phyloP scores from a whole-genome alignment of 2,113 vertebrate species.

The Pachypanchax playfairii region DNA sequence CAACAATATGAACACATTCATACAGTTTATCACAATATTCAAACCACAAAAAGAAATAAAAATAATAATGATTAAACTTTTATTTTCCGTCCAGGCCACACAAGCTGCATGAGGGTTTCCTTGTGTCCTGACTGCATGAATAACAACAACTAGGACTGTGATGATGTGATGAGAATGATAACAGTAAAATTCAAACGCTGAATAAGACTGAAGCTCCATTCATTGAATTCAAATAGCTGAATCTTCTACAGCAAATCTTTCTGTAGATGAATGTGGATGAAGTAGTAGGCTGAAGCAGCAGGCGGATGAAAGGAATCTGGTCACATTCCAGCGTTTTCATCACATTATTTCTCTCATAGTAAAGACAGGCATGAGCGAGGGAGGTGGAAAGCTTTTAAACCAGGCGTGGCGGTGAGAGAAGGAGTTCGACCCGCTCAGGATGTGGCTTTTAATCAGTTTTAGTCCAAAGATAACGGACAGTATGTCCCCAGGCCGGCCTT shows the following conservation, averaged over 20 bases:
- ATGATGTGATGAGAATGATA: conserved; percentile 44
- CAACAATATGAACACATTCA: conserved; percentile 41
- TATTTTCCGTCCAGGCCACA: background rate
- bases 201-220: conserved; percentile 53
- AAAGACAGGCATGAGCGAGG: conserved; percentile 18
- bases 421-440: background rate
- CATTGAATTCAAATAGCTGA: conserved; percentile 52
- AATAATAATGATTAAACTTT: too few relatives aligned
- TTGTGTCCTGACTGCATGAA: conserved; percentile 22
- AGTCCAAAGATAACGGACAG: background rate
- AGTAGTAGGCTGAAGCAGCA: background rate
- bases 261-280: background rate
- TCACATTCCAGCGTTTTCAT: conserved; percentile 41
- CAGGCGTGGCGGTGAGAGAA: background rate
- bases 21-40: conserved; percentile 12
- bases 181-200: conserved; percentile 54
- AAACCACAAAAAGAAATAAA: conserved; percentile 1
- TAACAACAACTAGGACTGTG: conserved; percentile 8
- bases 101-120: background rate
- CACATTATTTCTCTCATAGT: conserved; percentile 15
- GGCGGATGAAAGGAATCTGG: conserved; percentile 15
- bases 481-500: background rate
- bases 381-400: conserved; percentile 13
- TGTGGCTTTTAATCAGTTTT: conserved; percentile 10
- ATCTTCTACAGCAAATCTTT: conserved; percentile 34